Evolutionary conservation across 2,113 vertebrate genomes (phyloP).

Genomic region (Phainopepla nitens): DNA sequence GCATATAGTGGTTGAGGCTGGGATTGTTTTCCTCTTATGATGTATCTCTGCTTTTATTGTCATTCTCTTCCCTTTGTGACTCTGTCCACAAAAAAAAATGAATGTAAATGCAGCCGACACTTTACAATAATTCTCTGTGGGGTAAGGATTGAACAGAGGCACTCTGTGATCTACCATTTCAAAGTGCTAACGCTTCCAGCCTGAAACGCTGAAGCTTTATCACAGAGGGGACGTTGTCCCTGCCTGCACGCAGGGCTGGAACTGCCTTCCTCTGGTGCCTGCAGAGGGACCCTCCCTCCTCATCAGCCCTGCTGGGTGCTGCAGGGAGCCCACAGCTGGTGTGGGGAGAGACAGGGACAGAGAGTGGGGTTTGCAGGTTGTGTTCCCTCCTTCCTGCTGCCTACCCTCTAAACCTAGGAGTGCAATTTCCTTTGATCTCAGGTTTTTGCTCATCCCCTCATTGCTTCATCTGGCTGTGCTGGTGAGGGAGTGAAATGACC

Average conservation of each 20-base stretch:
- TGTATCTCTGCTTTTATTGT: conserved; percentile 4
- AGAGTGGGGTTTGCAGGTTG: no score
- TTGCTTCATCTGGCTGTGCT: background rate
- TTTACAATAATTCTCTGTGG: background rate
- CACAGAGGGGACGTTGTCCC: background rate
- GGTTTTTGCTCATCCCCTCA: rapidly evolving
- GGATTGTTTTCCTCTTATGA: background rate
- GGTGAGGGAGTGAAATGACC: background rate
- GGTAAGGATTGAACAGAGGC: background rate
- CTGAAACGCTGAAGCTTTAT: background rate
- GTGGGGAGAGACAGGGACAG: background rate
- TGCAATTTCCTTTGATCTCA: background rate
- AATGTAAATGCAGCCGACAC: background rate
- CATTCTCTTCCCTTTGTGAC: background rate
- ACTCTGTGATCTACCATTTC: background rate
- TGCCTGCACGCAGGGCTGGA: background rate
- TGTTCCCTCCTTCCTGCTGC: background rate
- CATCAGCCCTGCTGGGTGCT: rapidly evolving
- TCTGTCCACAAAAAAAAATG: background rate
- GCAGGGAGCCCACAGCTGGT: background rate
- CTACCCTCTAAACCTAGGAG: rapidly evolving
- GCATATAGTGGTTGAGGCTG: background rate
- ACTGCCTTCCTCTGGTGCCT: background rate
- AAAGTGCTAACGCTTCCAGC: conserved; percentile 15
- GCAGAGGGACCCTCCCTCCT: background rate